A percentile compares a stretch with the other conserved stretches of the same genome.
phyloP scores from a whole-genome alignment of 2,113 vertebrate species.

The Nycticorax nycticorax region DNA sequence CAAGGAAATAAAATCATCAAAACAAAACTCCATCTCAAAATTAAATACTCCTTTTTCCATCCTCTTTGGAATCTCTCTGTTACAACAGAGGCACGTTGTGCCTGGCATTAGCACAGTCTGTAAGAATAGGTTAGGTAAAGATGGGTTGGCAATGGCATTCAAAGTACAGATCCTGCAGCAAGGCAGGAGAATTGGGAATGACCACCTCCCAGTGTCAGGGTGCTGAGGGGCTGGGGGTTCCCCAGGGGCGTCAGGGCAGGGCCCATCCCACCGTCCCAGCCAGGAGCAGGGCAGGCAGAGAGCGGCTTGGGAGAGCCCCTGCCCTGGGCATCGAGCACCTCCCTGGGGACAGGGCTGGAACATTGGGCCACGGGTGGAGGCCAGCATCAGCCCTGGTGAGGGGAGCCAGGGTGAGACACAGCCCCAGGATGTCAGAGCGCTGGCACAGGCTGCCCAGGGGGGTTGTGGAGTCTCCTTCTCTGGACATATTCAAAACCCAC shows the following conservation, averaged over 20 bases:
- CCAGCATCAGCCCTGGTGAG: not conserved
- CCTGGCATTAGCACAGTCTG: not conserved
- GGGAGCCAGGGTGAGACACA: not conserved
- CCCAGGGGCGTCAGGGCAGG: not conserved
- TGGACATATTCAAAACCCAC: too few relatives aligned
- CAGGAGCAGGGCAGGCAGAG: not conserved
- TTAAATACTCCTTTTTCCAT: not conserved
- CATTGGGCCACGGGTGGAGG: accelerated
- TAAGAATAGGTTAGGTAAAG: not conserved
- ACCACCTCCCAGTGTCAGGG: not conserved
- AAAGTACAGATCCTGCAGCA: not conserved
- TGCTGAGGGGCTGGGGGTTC: not conserved
- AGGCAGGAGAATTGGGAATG: not conserved
- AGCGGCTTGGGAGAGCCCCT: not conserved
- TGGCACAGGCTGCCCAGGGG: too few relatives aligned
- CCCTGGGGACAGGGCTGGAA: not conserved
- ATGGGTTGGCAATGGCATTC: not conserved
- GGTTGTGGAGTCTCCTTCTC: too few relatives aligned
- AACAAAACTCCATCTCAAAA: not conserved
- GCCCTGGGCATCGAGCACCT: too few relatives aligned
- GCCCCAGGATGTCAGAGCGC: too few relatives aligned
- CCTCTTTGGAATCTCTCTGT: not conserved
- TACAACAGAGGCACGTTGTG: not conserved
- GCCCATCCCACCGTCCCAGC: not conserved
- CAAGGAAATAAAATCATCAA: not conserved